A percentile compares a stretch with the other conserved stretches of the same genome.
These are phyloP conservation scores for Manis crassicaudata DNA, from an alignment of 2,797 vertebrate genomes.

Conservation along the genomic window DNA sequence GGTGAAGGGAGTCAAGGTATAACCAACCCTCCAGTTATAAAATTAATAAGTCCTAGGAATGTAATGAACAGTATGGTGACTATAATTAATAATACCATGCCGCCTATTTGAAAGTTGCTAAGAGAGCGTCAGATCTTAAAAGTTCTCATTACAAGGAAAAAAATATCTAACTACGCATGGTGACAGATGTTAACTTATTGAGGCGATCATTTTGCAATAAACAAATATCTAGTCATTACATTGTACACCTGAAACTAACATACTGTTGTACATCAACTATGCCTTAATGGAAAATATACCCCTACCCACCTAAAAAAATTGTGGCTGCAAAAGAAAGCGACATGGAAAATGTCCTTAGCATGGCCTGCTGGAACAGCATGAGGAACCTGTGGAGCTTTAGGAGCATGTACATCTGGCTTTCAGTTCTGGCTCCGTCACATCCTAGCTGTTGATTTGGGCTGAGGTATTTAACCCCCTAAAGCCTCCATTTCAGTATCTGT, in stretches of 20 bases:
- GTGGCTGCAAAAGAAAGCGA: background rate
- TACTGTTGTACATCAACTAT: background rate
- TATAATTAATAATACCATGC: background rate
- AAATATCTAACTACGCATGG: background rate
- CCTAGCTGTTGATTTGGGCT: background rate
- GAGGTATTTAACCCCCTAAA: background rate
- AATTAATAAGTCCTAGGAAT: background rate
- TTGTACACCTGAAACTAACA: background rate
- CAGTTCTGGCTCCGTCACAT: background rate
- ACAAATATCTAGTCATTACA: background rate
- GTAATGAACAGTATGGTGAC: background rate
- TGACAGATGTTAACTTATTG: background rate
- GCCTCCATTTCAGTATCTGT: background rate
- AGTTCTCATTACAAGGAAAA: background rate
- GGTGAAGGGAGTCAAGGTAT: background rate
- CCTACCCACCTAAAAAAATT: background rate
- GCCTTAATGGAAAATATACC: background rate
- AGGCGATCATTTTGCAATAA: background rate
- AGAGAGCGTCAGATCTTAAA: background rate
- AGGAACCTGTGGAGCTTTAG: background rate
- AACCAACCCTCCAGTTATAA: background rate
- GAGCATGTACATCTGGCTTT: background rate
- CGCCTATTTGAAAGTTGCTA: background rate
- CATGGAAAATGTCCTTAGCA: background rate
- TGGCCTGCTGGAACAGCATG: background rate